These are phyloP conservation scores for Zaprionus camerounensis DNA, from an alignment of 1,140 invertebrate species.

Conservation along the genomic window DNA sequence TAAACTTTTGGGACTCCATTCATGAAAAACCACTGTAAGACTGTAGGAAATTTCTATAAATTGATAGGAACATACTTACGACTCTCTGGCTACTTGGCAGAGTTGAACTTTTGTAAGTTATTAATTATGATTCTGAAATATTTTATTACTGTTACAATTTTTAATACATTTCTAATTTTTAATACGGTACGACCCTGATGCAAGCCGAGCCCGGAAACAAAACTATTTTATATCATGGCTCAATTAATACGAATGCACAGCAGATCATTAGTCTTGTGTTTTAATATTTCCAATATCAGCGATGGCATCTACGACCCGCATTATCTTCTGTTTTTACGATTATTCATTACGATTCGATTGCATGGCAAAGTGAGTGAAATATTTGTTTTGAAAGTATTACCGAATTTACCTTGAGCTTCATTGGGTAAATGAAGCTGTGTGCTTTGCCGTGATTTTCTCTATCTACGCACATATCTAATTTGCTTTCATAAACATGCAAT, in stretches of 20 bases:
- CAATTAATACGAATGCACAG: conserved; percentile 32
- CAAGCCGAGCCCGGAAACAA: conserved; percentile 15
- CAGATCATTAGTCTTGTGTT: conserved; percentile 45
- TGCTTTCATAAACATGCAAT: conserved; percentile 58
- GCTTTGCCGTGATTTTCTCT: conserved; percentile 36
- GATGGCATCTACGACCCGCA: conserved; percentile 41
- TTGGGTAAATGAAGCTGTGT: conserved; percentile 49
- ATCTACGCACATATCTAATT: conserved; percentile 75
- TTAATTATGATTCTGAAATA: neutral
- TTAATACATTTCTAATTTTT: neutral
- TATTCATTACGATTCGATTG: conserved; percentile 39
- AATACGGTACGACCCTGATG: conserved; percentile 23
- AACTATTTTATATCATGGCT: conserved; percentile 25
- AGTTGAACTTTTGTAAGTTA: neutral
- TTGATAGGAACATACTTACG: no score
- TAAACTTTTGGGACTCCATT: conserved; percentile 7
- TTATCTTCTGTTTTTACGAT: conserved; percentile 30
- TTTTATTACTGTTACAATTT: neutral
- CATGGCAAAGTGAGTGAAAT: conserved; percentile 12
- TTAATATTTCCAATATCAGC: conserved; percentile 34
- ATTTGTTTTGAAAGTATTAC: conserved; percentile 57
- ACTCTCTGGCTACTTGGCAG: neutral
- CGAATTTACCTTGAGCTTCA: conserved; percentile 63
- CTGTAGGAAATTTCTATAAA: neutral
- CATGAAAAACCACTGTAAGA: neutral